Conservation (phyloP, 2,797 vertebrate species). For the Harpagifer antarcticus region DNA sequence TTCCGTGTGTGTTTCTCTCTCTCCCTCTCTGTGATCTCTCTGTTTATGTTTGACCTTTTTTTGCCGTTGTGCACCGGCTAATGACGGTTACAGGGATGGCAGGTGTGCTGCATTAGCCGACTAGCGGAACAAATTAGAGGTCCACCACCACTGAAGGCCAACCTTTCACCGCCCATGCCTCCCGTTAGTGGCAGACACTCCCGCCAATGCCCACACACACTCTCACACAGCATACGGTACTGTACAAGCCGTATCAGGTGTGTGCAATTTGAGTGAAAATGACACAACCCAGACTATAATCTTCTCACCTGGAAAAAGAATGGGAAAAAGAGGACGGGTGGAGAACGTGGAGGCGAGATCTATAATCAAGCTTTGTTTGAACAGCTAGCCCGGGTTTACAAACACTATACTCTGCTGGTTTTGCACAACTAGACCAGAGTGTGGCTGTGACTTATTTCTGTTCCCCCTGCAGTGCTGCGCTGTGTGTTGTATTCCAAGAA, state of each 20-base stretch:
- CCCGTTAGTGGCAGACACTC: constrained; percentile 70
- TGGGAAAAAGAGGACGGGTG: constrained; percentile 41
- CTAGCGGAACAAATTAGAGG: constrained; percentile 84
- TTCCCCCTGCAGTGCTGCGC: constrained; percentile 25
- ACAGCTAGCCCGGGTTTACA: constrained; percentile 46
- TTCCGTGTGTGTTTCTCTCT: constrained; percentile 62
- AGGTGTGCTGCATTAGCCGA: constrained; percentile 86
- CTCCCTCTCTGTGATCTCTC: constrained; percentile 81
- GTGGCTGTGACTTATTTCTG: constrained; percentile 26
- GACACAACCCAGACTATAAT: constrained; percentile 69
- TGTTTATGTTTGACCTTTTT: constrained; percentile 83
- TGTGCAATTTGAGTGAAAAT: constrained; percentile 77
- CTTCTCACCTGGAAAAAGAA: constrained; percentile 76
- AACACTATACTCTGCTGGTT: constrained; percentile 64
- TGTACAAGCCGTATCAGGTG: constrained; percentile 65
- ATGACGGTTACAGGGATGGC: constrained; percentile 82
- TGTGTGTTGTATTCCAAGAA: constrained; percentile 41
- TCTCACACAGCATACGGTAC: constrained; percentile 33
- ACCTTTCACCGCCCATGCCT: constrained; percentile 66
- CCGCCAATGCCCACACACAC: constrained; percentile 65
- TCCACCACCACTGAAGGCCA: constrained; percentile 71
- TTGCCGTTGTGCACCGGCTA: constrained; percentile 75
- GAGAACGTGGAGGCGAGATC: constrained; percentile 54
- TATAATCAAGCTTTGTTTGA: constrained; percentile 67
- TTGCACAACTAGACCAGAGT: constrained; percentile 56